A percentile compares a stretch with the other conserved stretches of the same genome.
phyloP scores from a whole-genome alignment of 2,888 invertebrate genomes.

The Callosobruchus maculatus region DNA sequence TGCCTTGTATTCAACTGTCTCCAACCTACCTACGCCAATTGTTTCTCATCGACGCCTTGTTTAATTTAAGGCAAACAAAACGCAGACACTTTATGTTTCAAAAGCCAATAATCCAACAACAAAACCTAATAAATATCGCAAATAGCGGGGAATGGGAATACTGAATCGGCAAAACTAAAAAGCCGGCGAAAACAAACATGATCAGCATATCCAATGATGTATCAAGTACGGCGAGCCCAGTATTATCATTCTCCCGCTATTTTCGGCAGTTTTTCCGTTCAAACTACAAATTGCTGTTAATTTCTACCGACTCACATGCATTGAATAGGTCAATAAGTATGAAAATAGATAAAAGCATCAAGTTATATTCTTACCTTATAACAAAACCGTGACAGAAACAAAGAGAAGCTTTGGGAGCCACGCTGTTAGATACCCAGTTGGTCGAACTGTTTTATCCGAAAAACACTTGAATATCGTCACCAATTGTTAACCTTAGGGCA shows the following conservation, averaged over 20 bases:
- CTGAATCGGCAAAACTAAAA: constrained; percentile 13
- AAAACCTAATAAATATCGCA: not conserved
- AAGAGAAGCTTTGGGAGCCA: constrained; percentile 50
- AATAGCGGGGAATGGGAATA: not conserved
- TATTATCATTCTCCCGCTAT: constrained; percentile 15
- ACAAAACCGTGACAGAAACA: constrained; percentile 46
- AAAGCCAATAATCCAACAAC: not conserved
- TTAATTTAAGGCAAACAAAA: not conserved
- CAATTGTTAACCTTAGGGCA: constrained; percentile 32
- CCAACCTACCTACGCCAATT: constrained; percentile 8
- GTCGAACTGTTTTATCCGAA: constrained; percentile 40
- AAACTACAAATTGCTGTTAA: not conserved
- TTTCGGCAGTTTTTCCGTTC: constrained; percentile 6
- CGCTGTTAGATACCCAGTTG: constrained; percentile 47
- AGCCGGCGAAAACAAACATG: constrained; percentile 40
- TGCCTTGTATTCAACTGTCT: not conserved
- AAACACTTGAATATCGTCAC: constrained; percentile 45
- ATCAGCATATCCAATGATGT: constrained; percentile 34
- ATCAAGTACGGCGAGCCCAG: constrained; percentile 12
- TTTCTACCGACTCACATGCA: not conserved
- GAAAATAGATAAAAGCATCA: constrained; percentile 1
- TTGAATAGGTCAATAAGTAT: constrained; percentile 6
- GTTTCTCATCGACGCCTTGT: not conserved
- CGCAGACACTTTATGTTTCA: not conserved
- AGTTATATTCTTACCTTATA: constrained; percentile 44